Percentiles rank a stretch among this genome's conserved stretches.
Conservation (phyloP, 2,888 invertebrate genomes). For the Morpho achilles region DNA sequence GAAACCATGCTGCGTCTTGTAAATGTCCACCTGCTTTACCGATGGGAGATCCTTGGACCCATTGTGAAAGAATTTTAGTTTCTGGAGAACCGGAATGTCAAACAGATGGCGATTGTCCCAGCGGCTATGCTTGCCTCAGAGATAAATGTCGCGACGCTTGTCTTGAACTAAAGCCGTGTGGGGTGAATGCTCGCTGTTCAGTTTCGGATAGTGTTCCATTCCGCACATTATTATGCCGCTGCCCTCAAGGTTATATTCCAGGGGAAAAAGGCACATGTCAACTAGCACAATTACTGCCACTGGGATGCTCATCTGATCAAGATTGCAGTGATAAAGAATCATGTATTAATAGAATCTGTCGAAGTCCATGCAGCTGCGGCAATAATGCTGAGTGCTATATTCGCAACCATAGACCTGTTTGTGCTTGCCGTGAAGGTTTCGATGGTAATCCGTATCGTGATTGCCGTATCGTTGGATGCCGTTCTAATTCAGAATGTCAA, state of each 20-base stretch:
- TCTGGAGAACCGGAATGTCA: conserved; percentile 83
- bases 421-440: conserved; percentile 90
- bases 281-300: conserved; percentile 83
- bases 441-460: conserved; percentile 92
- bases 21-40: conserved; percentile 90
- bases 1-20: conserved; percentile 90
- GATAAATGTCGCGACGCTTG: conserved; percentile 90
- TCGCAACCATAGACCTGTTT: conserved; percentile 90
- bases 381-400: conserved; percentile 90
- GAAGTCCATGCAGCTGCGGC: conserved; percentile 93
- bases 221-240: conserved; percentile 92
- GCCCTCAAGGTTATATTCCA: conserved; percentile 91
- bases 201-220: conserved; percentile 92
- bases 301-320: conserved; percentile 87
- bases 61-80: conserved; percentile 80
- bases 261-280: conserved; percentile 88
- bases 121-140: conserved; percentile 88
- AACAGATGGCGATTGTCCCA: conserved; percentile 89
- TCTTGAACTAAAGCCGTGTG: conserved; percentile 86
- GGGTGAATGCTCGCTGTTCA: conserved; percentile 85
- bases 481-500: conserved; percentile 90
- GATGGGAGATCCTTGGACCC: conserved; percentile 88
- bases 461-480: conserved; percentile 90
- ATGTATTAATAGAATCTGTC: conserved; percentile 91
- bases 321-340: conserved; percentile 90